Evolutionary conservation across 2,888 invertebrate genomes (phyloP), one percentile per base, ranked within the genome.

Genomic region (Ichneumoninae sp.): DNA sequence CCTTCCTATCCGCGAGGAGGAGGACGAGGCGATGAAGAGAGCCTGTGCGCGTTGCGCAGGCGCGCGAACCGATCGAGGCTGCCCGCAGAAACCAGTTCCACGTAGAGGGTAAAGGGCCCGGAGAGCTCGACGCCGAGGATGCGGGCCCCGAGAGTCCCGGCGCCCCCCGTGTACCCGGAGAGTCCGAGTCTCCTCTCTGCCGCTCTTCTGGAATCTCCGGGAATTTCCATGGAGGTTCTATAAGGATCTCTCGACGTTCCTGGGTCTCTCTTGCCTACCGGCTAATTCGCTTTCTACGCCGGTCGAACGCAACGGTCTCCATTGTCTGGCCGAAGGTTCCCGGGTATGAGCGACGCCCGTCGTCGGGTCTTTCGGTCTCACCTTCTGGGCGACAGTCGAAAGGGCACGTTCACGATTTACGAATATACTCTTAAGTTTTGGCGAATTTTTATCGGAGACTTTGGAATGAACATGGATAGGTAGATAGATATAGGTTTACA

Each of bases 261-360:
- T 19, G 26, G 22, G 26, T 26, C 10, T 52, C 30, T 30, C 36
- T 69, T 40, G 44, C 63, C 40, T n/a, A 3, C 13, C 7, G 44
- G 16, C 26, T 40, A 81, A 69, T 65, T 76, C 73, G 71, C 78
- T 83, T 80, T 70, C 57, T 52, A 65, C 50, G 79, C 78, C 68
- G 79, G 54, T 81, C 77, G 44, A 47, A 47, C 81, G 83, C 86
- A 87, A 88, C 86, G 86, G 86, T 88, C 83, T 65, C 85, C 80
- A 88, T 88, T 87, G 86, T 88, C 85, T 83, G 83, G 33, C 68
- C 73, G 30, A 26, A 40, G 60, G 30, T 66, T 54, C 54, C 26
- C 73, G 54, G 52, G 68, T 22, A 68, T 50, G 63, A 52, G 33
- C 33, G 68, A 70, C 36, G 66, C 44, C 69, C 26, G 22, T 57